A percentile compares a stretch with the other conserved stretches of the same genome.
These are phyloP conservation scores for Drosophila setifemur DNA, from an alignment of 1,140 invertebrate genomes.

Conservation along the genomic window DNA sequence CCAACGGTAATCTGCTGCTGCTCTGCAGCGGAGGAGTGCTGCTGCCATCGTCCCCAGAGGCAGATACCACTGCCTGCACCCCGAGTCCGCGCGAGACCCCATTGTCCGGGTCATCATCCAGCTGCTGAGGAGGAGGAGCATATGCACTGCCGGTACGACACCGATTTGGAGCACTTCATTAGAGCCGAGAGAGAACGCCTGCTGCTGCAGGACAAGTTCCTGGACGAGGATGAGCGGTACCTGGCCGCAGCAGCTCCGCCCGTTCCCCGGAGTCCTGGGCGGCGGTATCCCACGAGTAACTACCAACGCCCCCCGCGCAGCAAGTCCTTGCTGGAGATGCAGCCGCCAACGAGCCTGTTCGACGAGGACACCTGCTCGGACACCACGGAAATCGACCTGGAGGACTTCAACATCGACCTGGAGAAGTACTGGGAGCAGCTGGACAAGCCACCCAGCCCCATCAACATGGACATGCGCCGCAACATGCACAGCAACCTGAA, in stretches of 20 bases:
- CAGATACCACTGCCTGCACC: constrained; percentile 18
- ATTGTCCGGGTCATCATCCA: constrained; percentile 76
- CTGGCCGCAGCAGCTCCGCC: constrained; percentile 39
- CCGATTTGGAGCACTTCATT: constrained; percentile 80
- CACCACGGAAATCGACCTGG: constrained; percentile 79
- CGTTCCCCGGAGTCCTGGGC: constrained; percentile 13
- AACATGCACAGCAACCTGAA: constrained; percentile 81
- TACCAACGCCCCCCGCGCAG: constrained; percentile 69
- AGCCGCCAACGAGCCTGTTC: constrained; percentile 69
- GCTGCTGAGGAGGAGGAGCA: constrained; percentile 80
- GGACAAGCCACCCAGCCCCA: constrained; percentile 79
- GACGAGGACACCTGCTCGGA: constrained; percentile 81
- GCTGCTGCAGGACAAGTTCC: constrained; percentile 77
- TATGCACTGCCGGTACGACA: constrained; percentile 80
- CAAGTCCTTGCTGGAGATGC: constrained; percentile 79
- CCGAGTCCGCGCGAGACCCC: constrained; percentile 28
- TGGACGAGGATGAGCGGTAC: constrained; percentile 81
- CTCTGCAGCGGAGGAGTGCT: constrained; percentile 70
- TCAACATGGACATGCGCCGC: constrained; percentile 80
- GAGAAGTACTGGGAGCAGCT: constrained; percentile 82
- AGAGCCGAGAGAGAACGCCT: constrained; percentile 75
- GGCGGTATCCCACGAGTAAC: constrained; percentile 20
- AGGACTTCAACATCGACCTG: constrained; percentile 82
- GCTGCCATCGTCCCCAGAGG: constrained; percentile 63
- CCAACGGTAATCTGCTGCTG: constrained; percentile 74